A percentile compares a stretch with the other conserved stretches of the same genome.
phyloP scores from a whole-genome alignment of 1,140 invertebrate genomes.

The Sycophila sp. region DNA sequence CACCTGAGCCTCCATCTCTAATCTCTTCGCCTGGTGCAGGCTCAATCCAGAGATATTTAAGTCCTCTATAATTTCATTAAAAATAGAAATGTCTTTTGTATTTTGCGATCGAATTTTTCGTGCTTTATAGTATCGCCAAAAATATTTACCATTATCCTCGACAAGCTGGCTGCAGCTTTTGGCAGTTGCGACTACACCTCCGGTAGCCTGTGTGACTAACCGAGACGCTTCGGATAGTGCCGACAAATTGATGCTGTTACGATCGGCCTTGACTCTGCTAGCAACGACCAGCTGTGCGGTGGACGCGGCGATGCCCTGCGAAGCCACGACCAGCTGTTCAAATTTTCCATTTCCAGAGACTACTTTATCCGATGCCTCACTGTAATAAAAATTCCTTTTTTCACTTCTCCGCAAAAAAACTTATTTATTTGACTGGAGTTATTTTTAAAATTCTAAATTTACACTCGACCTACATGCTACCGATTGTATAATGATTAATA shows the following conservation, averaged over 20 bases:
- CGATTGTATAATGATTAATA: no score
- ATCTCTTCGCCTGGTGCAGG: constrained; percentile 91
- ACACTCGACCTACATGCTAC: no score
- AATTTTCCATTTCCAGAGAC: constrained; percentile 88
- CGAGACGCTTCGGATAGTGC: constrained; percentile 86
- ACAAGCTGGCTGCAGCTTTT: constrained; percentile 88
- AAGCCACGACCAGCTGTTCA: constrained; percentile 94
- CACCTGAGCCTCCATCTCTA: constrained; percentile 96
- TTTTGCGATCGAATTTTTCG: background rate
- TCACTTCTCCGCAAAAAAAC: background rate
- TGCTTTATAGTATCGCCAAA: background rate
- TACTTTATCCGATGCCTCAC: constrained; percentile 92
- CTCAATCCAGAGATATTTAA: constrained; percentile 90
- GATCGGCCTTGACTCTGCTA: constrained; percentile 90
- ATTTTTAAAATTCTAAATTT: no score
- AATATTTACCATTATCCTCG: constrained; percentile 79
- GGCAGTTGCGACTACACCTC: constrained; percentile 90
- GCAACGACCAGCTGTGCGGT: constrained; percentile 97
- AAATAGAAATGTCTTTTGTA: background rate
- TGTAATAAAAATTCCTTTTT: constrained; percentile 57
- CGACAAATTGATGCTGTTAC: constrained; percentile 80
- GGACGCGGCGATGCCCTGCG: constrained; percentile 96
- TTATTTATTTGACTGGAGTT: no score
- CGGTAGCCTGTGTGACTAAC: constrained; percentile 88
- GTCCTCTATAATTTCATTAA: constrained; percentile 71